Conservation (phyloP, 2,797 vertebrate species). For the Morus bassanus region DNA sequence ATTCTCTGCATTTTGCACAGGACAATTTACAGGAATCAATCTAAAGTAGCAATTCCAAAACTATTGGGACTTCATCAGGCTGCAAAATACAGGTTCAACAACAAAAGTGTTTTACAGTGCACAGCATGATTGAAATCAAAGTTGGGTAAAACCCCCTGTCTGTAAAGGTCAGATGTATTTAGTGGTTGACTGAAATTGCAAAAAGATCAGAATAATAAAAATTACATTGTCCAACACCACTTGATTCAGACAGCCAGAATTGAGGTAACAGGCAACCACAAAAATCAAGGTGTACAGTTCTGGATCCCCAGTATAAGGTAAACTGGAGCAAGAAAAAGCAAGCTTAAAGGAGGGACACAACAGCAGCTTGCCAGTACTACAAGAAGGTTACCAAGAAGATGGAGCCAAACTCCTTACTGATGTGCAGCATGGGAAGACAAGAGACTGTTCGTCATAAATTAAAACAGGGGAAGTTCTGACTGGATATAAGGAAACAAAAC, state of each 20-base stretch:
- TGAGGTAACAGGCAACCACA: neutral
- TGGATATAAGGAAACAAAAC: neutral
- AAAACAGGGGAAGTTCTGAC: neutral
- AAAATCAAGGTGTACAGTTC: neutral
- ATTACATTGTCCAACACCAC: neutral
- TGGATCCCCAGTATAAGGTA: neutral
- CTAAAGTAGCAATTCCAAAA: neutral
- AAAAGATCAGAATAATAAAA: neutral
- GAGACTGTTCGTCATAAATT: neutral
- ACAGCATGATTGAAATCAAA: neutral
- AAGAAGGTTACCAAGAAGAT: neutral
- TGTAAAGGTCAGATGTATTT: neutral
- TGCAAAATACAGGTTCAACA: neutral
- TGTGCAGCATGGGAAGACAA: neutral
- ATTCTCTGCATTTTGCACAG: neutral
- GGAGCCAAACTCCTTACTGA: neutral
- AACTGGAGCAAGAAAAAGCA: neutral
- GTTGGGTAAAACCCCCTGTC: neutral
- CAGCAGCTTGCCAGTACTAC: neutral
- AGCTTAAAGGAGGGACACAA: neutral
- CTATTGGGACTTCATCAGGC: neutral
- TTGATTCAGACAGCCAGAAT: neutral
- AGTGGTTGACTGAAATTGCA: neutral
- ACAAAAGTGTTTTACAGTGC: neutral
- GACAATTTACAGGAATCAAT: neutral